Evolutionary conservation across 2,113 vertebrate genomes (phyloP), one percentile per base, ranked within the genome.

Genomic region (Notiomystis cincta): DNA sequence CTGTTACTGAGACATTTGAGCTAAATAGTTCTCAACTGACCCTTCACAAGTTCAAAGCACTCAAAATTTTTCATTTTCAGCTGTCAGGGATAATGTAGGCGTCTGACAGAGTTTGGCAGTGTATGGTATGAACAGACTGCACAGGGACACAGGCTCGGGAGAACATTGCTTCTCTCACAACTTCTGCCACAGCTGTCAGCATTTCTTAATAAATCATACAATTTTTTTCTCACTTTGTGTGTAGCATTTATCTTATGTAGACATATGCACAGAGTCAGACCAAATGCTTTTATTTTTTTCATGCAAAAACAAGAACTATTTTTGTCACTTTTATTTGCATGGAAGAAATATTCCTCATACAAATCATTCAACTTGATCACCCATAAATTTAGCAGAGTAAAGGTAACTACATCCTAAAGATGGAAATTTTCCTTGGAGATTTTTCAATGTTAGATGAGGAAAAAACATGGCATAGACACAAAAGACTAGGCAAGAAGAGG

Each of bases 21-120:
- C 38, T 77, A 69, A 94, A 88, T 4, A 47, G 54, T 25, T 96
- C 86, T 88, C 66, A 58, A 6, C 15, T 73, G 87, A 82, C 54
- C 66, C 51, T 31, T 82, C 38, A 38, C 40, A 91, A 90, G 67
- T 62, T 91, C 87, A 73, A 47, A 90, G 62, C 62, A 51, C 71
- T 73, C 54, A 53, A 58, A 12, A 9, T 77, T 65, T 91, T 72
- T 91, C 23, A 54, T 90, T 96, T 95, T 54, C 42, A 83, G 67
- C 35, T 67, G 23, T 42, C 72, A 77, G 37, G 25, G 65, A 79
- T 84, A 45, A 66, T 77, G 42, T 4, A 64, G 45, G 40, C n/a
- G 42, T 14, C 14, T 40, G 31, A 45, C 0, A 61, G 28, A 44
- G 7, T 33, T 54, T 21, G 28, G 38, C 22, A 93, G 40, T 8